phyloP scores from a whole-genome alignment of 2,113 vertebrate species.

The Campylorhamphus procurvoides region DNA sequence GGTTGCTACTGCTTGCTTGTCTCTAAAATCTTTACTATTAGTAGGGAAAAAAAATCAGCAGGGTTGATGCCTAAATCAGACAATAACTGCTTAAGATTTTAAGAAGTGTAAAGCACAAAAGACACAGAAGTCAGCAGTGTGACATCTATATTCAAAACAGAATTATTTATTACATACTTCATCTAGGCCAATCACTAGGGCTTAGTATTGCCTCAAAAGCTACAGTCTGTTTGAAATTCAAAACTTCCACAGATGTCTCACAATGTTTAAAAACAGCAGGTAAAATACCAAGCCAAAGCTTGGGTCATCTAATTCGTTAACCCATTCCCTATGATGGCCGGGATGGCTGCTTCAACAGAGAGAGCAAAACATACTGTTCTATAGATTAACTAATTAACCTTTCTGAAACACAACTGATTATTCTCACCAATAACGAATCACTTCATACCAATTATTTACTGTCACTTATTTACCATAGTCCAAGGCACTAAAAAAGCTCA shows the following conservation, averaged over 20 bases:
- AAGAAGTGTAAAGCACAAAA: not conserved
- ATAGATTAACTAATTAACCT: not conserved
- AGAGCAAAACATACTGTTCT: not conserved
- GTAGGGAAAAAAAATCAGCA: not conserved
- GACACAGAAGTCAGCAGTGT: not conserved
- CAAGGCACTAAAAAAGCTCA: not conserved
- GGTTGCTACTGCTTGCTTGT: not conserved
- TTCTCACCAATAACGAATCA: not conserved
- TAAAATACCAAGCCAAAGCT: not conserved
- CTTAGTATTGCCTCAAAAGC: not conserved
- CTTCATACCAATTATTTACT: not conserved
- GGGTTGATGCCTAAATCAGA: not conserved
- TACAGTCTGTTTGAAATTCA: not conserved
- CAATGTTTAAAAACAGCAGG: not conserved
- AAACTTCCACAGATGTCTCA: not conserved
- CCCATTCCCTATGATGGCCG: not conserved
- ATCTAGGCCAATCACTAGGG: not conserved
- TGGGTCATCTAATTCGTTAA: not conserved
- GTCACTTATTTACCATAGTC: not conserved
- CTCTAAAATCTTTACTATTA: not conserved
- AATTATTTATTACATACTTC: not conserved
- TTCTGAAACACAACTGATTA: not conserved
- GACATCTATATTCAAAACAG: not conserved
- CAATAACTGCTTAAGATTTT: not conserved
- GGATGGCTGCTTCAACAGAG: not conserved